Base-by-base conservation (phyloP, 2,888 invertebrate species). In the Gnatocerus cornutus region DNA sequence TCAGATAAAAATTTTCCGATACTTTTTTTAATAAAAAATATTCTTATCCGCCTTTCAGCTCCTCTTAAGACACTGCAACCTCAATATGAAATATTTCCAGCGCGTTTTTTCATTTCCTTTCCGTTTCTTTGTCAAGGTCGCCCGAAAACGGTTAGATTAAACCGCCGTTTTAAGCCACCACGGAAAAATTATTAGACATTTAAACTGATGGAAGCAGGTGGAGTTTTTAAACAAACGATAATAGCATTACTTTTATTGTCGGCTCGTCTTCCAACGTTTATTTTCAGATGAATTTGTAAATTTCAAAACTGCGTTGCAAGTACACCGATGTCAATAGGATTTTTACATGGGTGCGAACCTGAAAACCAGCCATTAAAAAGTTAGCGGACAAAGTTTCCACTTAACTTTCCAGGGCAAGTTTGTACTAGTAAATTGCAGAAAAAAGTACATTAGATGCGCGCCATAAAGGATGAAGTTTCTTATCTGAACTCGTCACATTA, bases 171-270 rank as follows among this genome's bases (percentile, higher is more conserved):
- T 55, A 8, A 16, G 55, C 10, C 3, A 5, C 48, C 3, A 1
- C 16, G n/a, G n/a, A n/a, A 33, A 59, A 59, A 14, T 59, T 33
- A 59, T 59, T 30, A 33, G 13, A 45, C 37, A 59, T 59, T 59
- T 45, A 10, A 55, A 43, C 29, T 45, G 58, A 58, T 58, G 41
- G 59, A 59, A 59, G 59, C 59, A 59, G 59, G 59, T 59, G 59
- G 59, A 46, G 59, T 59, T 59, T 33, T 46, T 46, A 59, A 59
- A 58, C 43, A 59, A 59, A 30, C 61, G 21, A 12, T 10, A 46
- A 13, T 45, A 41, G 9, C 37, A 43, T 45, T 45, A 45, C 16
- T 61, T 61, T 61, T 48, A 61, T 50, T 39, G 33, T 41, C 39
- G 5, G n/a, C 5, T 6, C 13, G 3, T 37, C 37, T 10, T 12